phyloP scores from a whole-genome alignment of 2,797 vertebrate genomes.

The Anabacerthia variegaticeps region DNA sequence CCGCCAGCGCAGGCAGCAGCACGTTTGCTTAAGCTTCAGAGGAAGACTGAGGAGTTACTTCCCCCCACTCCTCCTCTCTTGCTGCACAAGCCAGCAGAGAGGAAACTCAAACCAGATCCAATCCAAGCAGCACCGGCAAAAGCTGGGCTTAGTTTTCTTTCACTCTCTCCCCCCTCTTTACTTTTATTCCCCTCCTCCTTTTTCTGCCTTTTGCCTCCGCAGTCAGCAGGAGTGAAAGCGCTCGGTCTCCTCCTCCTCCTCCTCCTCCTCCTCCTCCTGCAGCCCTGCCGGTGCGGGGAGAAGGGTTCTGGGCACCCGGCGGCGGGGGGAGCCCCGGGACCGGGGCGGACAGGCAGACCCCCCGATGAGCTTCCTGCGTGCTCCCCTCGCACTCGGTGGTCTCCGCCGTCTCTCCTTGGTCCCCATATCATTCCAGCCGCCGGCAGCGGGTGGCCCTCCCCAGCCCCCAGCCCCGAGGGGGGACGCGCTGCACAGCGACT shows the following conservation, averaged over 20 bases:
- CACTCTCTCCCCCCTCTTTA: conserved; percentile 33
- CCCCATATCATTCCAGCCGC: conserved; percentile 83
- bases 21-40: conserved; percentile 22
- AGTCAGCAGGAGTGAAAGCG: conserved; percentile 14
- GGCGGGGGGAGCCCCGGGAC: background rate
- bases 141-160: conserved; percentile 62
- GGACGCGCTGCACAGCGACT: conserved; percentile 81
- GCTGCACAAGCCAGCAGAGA: conserved; percentile 58
- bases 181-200: conserved; percentile 55
- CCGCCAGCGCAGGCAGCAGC: conserved; percentile 40
- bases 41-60: conserved; percentile 27
- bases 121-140: conserved; percentile 55
- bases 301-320: background rate
- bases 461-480: conserved; percentile 78
- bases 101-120: conserved; percentile 65
- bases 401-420: background rate
- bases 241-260: background rate
- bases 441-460: conserved; percentile 75
- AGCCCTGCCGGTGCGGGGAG: background rate
- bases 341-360: background rate
- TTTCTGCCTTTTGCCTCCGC: conserved; percentile 11
- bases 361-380: background rate
- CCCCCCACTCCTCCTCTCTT: conserved; percentile 54
- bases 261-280: background rate
- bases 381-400: background rate